phyloP scores from a whole-genome alignment of 1,140 invertebrate species.

The Eupeodes corollae region DNA sequence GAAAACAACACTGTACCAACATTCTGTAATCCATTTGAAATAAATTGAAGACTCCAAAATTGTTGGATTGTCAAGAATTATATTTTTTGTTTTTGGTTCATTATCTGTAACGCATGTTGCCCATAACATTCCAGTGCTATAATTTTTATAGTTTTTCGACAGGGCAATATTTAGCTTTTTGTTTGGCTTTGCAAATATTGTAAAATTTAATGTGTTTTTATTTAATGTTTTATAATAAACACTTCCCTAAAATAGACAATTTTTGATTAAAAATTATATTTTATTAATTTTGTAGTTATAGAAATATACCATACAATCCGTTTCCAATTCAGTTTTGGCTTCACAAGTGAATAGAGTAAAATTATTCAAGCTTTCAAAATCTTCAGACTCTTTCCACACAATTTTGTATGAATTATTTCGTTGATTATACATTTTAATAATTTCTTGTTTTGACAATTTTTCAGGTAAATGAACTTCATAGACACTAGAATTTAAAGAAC shows the following conservation, averaged over 20 bases:
- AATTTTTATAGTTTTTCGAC: constrained; percentile 21
- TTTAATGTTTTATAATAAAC: constrained; percentile 20
- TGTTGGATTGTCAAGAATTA: constrained; percentile 20
- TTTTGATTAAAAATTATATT: no score
- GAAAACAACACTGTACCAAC: constrained; percentile 23
- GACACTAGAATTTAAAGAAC: no score
- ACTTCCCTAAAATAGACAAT: constrained; percentile 4
- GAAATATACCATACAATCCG: constrained; percentile 19
- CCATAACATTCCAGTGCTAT: constrained; percentile 30
- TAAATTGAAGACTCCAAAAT: constrained; percentile 12
- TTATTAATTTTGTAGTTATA: no score
- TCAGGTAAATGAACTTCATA: no score
- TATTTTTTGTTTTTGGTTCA: constrained; percentile 22
- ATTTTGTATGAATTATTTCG: constrained; percentile 21
- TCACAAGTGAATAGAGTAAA: constrained; percentile 32
- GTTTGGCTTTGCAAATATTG: constrained; percentile 8
- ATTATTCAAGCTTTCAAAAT: constrained; percentile 10
- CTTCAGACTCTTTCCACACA: constrained; percentile 21
- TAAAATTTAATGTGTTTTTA: constrained; percentile 12
- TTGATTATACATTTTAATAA: constrained; percentile 17
- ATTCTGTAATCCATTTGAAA: constrained; percentile 22
- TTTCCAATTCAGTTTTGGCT: constrained; percentile 13
- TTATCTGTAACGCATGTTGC: constrained; percentile 21
- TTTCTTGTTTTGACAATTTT: no score
- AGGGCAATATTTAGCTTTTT: constrained; percentile 21